Evolutionary conservation across 1,140 invertebrate species (phyloP).

Genomic region (Ditylenchus dipsaci): DNA sequence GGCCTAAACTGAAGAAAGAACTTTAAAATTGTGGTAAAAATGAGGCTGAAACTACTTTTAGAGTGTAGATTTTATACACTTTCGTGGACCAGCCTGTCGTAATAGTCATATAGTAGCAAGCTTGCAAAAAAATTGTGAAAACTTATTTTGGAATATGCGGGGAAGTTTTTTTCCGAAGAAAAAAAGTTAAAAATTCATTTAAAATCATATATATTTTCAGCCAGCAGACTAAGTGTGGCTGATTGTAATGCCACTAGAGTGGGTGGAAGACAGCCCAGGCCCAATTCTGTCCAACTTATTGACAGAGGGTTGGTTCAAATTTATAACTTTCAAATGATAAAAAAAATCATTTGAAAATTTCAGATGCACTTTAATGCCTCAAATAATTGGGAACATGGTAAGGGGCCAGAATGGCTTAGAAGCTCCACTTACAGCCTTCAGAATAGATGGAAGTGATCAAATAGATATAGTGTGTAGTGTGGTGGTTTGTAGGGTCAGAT

Average conservation of each 20-base stretch:
- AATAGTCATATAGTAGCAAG: too few relatives aligned
- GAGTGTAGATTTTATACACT: too few relatives aligned
- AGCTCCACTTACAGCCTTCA: constrained; percentile 43
- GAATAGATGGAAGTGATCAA: constrained; percentile 49
- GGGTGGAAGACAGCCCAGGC: constrained; percentile 34
- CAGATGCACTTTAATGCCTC: constrained; percentile 51
- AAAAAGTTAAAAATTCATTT: too few relatives aligned
- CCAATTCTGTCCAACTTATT: constrained; percentile 39
- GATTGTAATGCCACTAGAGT: constrained; percentile 51
- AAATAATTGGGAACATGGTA: constrained; percentile 46
- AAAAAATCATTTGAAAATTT: constrained; percentile 7
- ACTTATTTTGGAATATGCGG: background rate
- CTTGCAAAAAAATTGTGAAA: background rate
- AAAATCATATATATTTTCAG: too few relatives aligned
- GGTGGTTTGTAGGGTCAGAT: constrained; percentile 31
- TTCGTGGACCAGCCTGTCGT: too few relatives aligned
- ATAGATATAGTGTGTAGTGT: constrained; percentile 49
- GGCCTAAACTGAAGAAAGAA: too few relatives aligned
- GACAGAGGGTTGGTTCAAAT: constrained; percentile 27
- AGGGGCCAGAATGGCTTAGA: constrained; percentile 33
- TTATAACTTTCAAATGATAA: background rate
- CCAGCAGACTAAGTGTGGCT: constrained; percentile 29
- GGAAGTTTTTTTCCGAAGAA: too few relatives aligned
- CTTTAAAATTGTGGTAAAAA: too few relatives aligned
- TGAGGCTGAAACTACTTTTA: too few relatives aligned